A percentile compares a stretch with the other conserved stretches of the same genome.
Conservation (phyloP, 1,140 invertebrate genomes). For the Drosophila bocqueti region DNA sequence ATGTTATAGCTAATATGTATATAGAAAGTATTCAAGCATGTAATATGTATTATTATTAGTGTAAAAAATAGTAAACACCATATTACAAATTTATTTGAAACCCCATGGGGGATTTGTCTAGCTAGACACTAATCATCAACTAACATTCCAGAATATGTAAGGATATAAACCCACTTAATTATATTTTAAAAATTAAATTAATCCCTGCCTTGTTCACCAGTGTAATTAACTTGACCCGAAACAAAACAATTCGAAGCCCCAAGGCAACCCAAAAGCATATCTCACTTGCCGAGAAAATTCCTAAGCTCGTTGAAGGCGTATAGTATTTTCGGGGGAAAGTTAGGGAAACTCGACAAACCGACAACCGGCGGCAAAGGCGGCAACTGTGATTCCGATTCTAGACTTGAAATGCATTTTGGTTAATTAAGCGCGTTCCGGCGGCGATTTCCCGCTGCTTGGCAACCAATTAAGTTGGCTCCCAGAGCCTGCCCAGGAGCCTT, state of each 20-base stretch:
- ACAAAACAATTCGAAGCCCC: slow-evolving; percentile 24
- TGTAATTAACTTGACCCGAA: slow-evolving; percentile 44
- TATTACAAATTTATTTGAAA: not conserved
- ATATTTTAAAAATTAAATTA: not conserved
- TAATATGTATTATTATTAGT: not conserved
- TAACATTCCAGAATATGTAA: not conserved
- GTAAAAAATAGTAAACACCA: too few species aligned
- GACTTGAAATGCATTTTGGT: slow-evolving; percentile 78
- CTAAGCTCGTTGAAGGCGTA: slow-evolving; percentile 24
- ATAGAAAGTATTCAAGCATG: not conserved
- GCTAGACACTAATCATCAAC: not conserved
- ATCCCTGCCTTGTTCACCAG: not conserved
- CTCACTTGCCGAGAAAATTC: slow-evolving; percentile 40
- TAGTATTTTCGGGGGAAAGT: slow-evolving; percentile 51
- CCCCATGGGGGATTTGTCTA: not conserved
- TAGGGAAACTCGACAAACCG: slow-evolving; percentile 32
- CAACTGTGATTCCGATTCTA: slow-evolving; percentile 46
- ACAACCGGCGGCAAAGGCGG: slow-evolving; percentile 1
- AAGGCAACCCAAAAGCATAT: slow-evolving; percentile 54
- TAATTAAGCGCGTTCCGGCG: slow-evolving; percentile 80
- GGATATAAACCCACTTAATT: too few species aligned
- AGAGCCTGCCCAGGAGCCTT: slow-evolving; percentile 27
- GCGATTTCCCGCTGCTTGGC: slow-evolving; percentile 79
- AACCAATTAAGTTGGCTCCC: slow-evolving; percentile 76
- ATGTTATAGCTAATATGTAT: not conserved